These are phyloP conservation scores for Allobates femoralis DNA, from an alignment of 2,797 vertebrate species.

Conservation along the genomic window DNA sequence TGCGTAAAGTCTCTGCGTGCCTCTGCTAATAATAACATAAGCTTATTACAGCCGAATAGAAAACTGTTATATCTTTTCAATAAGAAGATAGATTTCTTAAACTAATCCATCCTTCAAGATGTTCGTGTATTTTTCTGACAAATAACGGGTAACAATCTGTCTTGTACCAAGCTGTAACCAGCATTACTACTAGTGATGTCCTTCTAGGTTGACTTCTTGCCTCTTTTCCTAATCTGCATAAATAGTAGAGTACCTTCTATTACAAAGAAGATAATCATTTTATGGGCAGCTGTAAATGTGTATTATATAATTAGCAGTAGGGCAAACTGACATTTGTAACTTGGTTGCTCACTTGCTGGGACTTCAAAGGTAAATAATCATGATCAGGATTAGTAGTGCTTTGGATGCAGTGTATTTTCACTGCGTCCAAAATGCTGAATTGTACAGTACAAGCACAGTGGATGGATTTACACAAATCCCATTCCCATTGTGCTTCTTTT, in stretches of 20 bases:
- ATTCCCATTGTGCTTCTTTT: too few species aligned
- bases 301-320: background rate
- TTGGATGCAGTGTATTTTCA: too few species aligned
- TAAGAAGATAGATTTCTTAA: slow-evolving; percentile 18
- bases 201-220: background rate
- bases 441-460: too few species aligned
- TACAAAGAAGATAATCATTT: background rate
- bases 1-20: background rate
- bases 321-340: too few species aligned
- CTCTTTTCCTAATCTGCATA: background rate
- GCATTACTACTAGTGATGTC: background rate
- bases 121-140: background rate
- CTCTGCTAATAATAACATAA: slow-evolving; percentile 27
- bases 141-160: background rate
- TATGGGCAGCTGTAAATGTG: background rate
- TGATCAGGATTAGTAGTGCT: too few species aligned
- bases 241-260: background rate
- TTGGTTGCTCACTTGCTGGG: too few species aligned
- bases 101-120: slow-evolving; percentile 29
- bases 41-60: slow-evolving; percentile 19
- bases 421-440: too few species aligned
- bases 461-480: too few species aligned
- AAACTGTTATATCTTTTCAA: slow-evolving; percentile 8
- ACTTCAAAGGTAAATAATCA: too few species aligned
- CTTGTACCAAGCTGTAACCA: background rate